Evolutionary conservation across 2,797 vertebrate species (phyloP).

Genomic region (Acropternis orthonyx): DNA sequence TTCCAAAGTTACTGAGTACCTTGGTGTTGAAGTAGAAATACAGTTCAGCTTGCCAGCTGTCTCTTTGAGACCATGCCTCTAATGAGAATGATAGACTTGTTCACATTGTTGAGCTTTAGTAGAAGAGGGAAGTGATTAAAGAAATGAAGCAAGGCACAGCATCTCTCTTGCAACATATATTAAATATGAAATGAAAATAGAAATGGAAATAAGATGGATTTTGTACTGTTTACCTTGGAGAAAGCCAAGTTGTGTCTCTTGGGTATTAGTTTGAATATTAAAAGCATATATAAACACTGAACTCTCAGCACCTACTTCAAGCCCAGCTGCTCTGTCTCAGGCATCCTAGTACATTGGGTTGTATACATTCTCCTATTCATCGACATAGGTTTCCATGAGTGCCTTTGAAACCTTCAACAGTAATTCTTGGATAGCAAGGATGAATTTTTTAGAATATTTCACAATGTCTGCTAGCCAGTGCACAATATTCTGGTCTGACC

Average conservation of each 20-base stretch:
- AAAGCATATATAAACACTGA: not conserved
- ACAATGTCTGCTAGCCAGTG: not conserved
- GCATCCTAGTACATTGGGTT: not conserved
- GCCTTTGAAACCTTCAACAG: not conserved
- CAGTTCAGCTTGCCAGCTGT: not conserved
- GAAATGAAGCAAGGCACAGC: not conserved
- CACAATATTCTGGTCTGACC: not conserved
- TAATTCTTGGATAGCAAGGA: not conserved
- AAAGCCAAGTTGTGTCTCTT: not conserved
- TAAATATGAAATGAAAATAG: not conserved
- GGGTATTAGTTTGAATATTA: not conserved
- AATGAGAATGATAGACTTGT: not conserved
- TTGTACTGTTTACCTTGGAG: not conserved
- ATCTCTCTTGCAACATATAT: not conserved
- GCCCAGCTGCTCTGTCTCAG: not conserved
- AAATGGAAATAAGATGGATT: not conserved
- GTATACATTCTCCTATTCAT: not conserved
- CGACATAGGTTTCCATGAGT: not conserved
- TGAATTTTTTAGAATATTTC: not conserved
- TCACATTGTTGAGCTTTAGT: not conserved
- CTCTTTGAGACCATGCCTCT: not conserved
- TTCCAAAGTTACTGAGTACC: not conserved
- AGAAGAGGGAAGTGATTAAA: not conserved
- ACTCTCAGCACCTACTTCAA: not conserved
- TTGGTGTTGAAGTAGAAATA: not conserved